Evolutionary conservation across 2,797 vertebrate genomes (phyloP).

Genomic region (Channallabes apus): DNA sequence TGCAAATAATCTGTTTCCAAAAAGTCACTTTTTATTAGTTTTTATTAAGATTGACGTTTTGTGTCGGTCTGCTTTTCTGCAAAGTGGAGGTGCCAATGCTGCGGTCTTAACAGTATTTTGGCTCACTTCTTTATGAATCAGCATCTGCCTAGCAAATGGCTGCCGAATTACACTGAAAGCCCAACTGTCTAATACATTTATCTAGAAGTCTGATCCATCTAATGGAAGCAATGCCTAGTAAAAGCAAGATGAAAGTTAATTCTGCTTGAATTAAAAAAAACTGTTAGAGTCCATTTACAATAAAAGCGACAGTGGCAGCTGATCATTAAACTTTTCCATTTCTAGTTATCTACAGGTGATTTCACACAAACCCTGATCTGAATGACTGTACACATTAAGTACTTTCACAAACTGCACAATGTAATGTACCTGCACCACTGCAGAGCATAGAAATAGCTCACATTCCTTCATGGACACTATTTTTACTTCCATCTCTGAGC

Average conservation of each 20-base stretch:
- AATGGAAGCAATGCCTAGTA: neutral
- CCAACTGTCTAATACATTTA: conserved; percentile 36
- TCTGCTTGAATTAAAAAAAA: neutral
- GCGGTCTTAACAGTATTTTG: conserved; percentile 45
- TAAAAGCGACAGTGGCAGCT: too few species aligned
- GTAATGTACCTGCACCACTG: neutral
- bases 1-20: conserved; percentile 61
- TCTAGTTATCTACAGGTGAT: neutral
- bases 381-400: neutral
- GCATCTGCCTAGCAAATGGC: conserved; percentile 60
- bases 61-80: conserved; percentile 43
- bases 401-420: neutral
- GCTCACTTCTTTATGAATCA: conserved; percentile 45
- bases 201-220: neutral
- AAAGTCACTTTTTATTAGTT: neutral
- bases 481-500: neutral
- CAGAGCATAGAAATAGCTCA: conserved; percentile 9
- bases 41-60: conserved; percentile 42
- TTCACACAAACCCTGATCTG: neutral
- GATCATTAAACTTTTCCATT: neutral
- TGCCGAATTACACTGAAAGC: conserved; percentile 34
- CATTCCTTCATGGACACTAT: neutral
- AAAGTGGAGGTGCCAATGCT: conserved; percentile 19
- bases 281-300: neutral
- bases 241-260: neutral